These are phyloP conservation scores for Coracias cyanogaster DNA, from an alignment of 2,797 vertebrate species.

Conservation along the genomic window DNA sequence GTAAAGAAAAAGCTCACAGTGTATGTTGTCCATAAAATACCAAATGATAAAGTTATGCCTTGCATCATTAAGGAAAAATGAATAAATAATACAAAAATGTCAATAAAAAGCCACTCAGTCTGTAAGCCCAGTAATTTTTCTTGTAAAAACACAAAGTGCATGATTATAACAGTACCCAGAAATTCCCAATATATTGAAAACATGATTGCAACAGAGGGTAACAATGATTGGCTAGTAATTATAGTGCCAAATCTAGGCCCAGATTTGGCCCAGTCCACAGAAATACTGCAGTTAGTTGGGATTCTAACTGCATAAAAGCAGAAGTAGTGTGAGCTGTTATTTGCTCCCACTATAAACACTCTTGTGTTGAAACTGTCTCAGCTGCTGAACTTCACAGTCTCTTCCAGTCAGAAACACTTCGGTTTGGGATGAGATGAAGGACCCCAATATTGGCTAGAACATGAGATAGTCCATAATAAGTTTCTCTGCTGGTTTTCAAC, in stretches of 20 bases:
- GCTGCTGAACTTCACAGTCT: not conserved
- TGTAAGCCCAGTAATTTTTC: not conserved
- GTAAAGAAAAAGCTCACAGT: not conserved
- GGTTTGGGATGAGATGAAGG: not conserved
- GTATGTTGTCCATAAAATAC: conserved; percentile 25
- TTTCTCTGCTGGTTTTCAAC: not conserved
- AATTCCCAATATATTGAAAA: not conserved
- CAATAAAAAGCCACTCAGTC: conserved; percentile 9
- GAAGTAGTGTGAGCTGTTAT: not conserved
- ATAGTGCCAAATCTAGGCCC: not conserved
- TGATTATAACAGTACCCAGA: conserved; percentile 11
- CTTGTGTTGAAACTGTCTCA: not conserved
- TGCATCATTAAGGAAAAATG: conserved; percentile 58
- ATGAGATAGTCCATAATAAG: not conserved
- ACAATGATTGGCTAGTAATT: not conserved
- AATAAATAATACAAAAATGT: conserved; percentile 40
- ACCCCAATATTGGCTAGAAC: not conserved
- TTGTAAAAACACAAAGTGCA: not conserved
- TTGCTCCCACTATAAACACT: not conserved
- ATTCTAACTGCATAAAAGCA: not conserved
- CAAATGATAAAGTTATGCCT: conserved; percentile 43
- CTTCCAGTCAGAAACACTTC: not conserved
- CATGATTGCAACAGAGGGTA: not conserved
- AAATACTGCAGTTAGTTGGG: not conserved
- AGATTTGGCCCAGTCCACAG: not conserved